Conservation (phyloP, 2,113 vertebrate species). For the Erpornis zantholeuca region DNA sequence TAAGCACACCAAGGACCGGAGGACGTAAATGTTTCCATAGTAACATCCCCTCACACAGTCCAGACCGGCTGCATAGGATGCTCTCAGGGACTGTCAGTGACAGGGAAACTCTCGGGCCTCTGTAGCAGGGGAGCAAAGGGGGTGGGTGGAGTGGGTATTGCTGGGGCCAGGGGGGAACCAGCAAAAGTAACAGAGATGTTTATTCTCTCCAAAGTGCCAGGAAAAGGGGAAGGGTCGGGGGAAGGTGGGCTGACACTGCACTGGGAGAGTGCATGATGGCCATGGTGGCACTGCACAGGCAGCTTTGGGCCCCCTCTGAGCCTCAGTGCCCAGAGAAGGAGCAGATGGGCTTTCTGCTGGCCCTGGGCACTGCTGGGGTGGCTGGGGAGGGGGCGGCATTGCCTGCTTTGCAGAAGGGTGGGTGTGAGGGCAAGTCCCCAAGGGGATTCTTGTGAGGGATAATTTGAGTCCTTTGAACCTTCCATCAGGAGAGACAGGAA, state of each 20-base stretch:
- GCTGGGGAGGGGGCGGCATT: not conserved
- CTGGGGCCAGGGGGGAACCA: not conserved
- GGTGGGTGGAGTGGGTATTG: fast-evolving
- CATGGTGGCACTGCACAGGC: not conserved
- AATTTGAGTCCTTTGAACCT: not conserved
- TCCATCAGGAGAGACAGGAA: not conserved
- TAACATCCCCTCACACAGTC: not conserved
- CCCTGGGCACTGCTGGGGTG: not conserved
- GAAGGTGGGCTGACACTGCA: not conserved
- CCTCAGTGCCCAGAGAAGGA: not conserved
- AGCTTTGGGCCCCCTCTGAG: not conserved
- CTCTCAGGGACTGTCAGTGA: not conserved
- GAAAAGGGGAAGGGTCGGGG: not conserved
- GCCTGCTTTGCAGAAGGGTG: not conserved
- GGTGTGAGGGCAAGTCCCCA: not conserved
- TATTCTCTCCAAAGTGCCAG: not conserved
- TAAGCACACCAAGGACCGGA: not conserved
- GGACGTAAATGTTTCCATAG: slow-evolving; percentile 37
- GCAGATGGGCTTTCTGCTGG: not conserved
- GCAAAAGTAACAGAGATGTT: not conserved
- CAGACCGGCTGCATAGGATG: not conserved
- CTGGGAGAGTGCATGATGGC: fast-evolving
- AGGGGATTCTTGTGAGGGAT: not conserved
- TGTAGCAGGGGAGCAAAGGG: not conserved
- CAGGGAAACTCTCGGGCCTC: not conserved